Evolutionary conservation across 2,113 vertebrate species (phyloP).

Genomic region (Mesoclemmys tuberculata): DNA sequence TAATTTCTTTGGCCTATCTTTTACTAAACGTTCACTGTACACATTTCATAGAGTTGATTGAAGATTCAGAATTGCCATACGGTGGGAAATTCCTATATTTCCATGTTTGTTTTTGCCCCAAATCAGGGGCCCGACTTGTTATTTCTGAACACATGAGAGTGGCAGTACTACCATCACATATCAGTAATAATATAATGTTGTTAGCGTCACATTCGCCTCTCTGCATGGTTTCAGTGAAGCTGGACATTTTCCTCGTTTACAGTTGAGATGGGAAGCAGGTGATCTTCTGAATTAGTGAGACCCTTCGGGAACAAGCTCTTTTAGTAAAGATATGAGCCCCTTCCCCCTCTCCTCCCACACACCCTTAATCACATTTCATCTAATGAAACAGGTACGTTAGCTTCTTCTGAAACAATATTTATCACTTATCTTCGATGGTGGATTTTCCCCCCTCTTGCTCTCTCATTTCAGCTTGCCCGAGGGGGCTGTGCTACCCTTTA

Average conservation of each 20-base stretch:
- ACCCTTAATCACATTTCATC: conserved; percentile 29
- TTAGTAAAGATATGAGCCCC: not conserved
- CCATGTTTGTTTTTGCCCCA: not conserved
- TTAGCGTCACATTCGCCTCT: not conserved
- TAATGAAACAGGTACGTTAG: conserved; percentile 39
- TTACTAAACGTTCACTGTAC: not conserved
- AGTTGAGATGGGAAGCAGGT: not conserved
- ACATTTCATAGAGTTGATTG: not conserved
- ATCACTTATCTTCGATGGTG: conserved; percentile 54
- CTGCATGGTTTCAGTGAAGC: not conserved
- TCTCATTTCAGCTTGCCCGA: conserved; percentile 72
- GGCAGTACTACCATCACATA: not conserved
- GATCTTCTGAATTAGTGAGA: conserved; percentile 16
- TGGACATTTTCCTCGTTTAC: not conserved
- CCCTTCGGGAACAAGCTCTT: not conserved
- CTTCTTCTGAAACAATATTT: conserved; percentile 54
- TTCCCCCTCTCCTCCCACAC: not conserved
- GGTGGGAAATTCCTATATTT: not conserved
- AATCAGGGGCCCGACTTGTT: not conserved
- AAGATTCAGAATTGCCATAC: not conserved
- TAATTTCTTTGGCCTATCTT: not conserved
- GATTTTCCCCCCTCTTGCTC: not conserved
- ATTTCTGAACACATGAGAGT: not conserved
- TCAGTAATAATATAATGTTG: not conserved
- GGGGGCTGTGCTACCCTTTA: conserved; percentile 70